Evolutionary conservation across 1,140 invertebrate genomes (phyloP), one percentile per base, ranked within the genome.

Genomic region (Apis florea): DNA sequence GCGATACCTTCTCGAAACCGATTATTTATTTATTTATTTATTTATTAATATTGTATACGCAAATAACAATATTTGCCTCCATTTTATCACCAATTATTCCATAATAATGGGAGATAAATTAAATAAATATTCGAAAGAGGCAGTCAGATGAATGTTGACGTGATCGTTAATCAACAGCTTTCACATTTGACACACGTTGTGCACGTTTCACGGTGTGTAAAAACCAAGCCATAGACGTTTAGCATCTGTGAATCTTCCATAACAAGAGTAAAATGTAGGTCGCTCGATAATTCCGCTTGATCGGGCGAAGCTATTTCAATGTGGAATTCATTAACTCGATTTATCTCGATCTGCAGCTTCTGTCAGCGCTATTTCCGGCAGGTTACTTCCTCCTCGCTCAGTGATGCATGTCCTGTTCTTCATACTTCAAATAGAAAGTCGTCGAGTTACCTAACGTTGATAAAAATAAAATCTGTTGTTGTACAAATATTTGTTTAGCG

Each of bases 271-370:
- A 86, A 87, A 90, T 82, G 80, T 90, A 81, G 89, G 90, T 90
- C 90, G 84, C 73, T 90, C 89, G 83, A 90, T 89, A 89, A 83
- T 87, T 85, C 59, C 54, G 64, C 66, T 79, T 71, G 82, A 90
- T 89, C 85, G 84, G 81, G 71, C 84, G 74, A 80, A 82, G 84
- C 83, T 90, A 89, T 89, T 90, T 86, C 83, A 83, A 83, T 84
- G 76, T 86, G 72, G 83, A 86, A 89, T 90, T 90, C 85, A 90
- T 90, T 89, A 89, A 83, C 84, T 85, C 84, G 80, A 89, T 89
- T 89, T 89, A 88, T 90, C 84, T 86, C 82, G 76, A 85, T 82
- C 82, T 74, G 66, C 78, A 71, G 85, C 72, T 84, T 75, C 78
- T 78, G 69, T 64, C 61, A 79, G 31, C 63, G 79, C 77, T 88